Evolutionary conservation across 1,140 invertebrate species (phyloP).

Genomic region (Drosophila seguyi): DNA sequence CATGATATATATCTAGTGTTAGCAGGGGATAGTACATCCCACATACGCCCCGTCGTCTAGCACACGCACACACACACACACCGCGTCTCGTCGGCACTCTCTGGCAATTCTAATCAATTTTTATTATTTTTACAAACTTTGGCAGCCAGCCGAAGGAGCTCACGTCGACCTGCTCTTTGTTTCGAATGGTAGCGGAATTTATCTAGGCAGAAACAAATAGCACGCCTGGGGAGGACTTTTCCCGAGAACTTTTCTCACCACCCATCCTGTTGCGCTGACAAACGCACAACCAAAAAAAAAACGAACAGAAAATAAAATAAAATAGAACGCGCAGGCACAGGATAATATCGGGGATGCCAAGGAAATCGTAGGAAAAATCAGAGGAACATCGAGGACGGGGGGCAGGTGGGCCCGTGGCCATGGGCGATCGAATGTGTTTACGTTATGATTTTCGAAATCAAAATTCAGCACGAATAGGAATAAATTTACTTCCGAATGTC

Average conservation of each 20-base stretch:
- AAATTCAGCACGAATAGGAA: conserved; percentile 85
- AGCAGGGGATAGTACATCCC: conserved; percentile 26
- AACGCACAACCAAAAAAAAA: conserved; percentile 61
- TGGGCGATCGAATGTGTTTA: conserved; percentile 76
- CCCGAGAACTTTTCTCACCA: conserved; percentile 22
- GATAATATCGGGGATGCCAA: conserved; percentile 15
- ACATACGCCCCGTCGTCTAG: conserved; percentile 59
- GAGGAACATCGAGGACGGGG: neutral
- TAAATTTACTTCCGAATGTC: conserved; percentile 85
- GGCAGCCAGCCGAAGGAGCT: conserved; percentile 42
- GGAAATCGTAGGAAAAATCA: conserved; percentile 13
- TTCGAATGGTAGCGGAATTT: conserved; percentile 67
- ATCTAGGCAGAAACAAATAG: conserved; percentile 76
- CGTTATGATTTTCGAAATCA: conserved; percentile 85
- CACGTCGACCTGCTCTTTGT: conserved; percentile 61
- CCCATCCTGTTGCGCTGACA: conserved; percentile 59
- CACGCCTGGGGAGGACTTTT: conserved; percentile 71
- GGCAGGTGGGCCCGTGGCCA: conserved; percentile 3
- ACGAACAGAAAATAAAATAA: conserved; percentile 4
- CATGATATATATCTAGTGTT: conserved; percentile 14
- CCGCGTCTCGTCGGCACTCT: conserved; percentile 27
- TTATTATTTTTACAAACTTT: conserved; percentile 85
- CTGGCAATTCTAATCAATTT: conserved; percentile 85
- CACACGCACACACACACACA: conserved; percentile 28
- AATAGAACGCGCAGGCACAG: conserved; percentile 15